Percentiles rank a stretch among this genome's conserved stretches.
Evolutionary conservation across 2,888 invertebrate genomes (phyloP).

Genomic region (Leistus spinibarbis): DNA sequence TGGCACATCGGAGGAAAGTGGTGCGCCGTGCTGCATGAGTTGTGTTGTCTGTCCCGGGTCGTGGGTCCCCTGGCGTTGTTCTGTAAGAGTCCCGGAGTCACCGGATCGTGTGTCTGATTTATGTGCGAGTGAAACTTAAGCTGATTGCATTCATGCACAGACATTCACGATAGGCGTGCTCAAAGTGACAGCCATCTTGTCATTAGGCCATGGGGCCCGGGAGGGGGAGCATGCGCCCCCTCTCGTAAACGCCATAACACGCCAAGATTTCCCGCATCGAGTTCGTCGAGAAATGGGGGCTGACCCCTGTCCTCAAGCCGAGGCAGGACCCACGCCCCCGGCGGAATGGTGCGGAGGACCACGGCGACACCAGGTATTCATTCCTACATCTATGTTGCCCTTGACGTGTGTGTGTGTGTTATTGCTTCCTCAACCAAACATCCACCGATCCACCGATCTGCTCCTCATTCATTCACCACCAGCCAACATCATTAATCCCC

Average conservation of each 20-base stretch:
- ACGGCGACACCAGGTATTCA: conserved; percentile 75
- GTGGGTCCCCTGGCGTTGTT: conserved; percentile 10
- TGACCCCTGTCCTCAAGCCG: conserved; percentile 96
- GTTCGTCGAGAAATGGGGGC: conserved; percentile 97
- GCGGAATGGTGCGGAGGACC: conserved; percentile 69
- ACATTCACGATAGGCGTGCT: conserved; percentile 44
- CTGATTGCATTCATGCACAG: conserved; percentile 42
- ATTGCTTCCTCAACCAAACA: neutral
- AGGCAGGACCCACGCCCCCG: conserved; percentile 90
- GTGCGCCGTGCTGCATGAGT: conserved; percentile 36
- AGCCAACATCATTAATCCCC: neutral
- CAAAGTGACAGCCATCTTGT: conserved; percentile 45
- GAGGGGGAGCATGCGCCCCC: conserved; percentile 66
- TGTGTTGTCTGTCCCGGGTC: conserved; percentile 13
- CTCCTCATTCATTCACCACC: neutral
- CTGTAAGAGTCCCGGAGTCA: conserved; percentile 7
- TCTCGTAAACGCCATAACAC: conserved; percentile 65
- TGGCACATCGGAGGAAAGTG: conserved; percentile 36
- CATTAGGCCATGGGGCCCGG: conserved; percentile 64
- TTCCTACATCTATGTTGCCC: conserved; percentile 40
- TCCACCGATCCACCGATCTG: neutral
- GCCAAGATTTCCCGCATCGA: conserved; percentile 97
- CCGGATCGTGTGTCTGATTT: neutral
- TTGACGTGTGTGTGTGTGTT: neutral
- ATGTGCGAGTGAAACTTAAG: conserved; percentile 2